Conservation (phyloP, 2,113 vertebrate species). For the Melanotaenia duboulayi region DNA sequence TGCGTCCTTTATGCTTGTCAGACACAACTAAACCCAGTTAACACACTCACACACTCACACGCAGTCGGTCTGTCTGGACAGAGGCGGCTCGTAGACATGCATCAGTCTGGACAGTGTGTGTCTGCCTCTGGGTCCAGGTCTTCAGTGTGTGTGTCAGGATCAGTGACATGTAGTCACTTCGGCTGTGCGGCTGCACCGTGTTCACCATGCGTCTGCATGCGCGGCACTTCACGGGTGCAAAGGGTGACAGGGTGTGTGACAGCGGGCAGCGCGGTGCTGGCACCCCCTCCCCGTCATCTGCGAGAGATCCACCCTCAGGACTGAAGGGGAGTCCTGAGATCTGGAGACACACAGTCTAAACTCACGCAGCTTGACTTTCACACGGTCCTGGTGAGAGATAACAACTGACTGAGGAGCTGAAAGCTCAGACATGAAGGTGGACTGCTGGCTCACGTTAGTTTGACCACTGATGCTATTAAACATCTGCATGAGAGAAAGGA, state of each 20-base stretch:
- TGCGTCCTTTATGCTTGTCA: conserved; percentile 7
- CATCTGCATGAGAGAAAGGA: too few species aligned
- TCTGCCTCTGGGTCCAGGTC: conserved; percentile 55
- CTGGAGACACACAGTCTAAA: neutral
- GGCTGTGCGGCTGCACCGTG: conserved; percentile 24
- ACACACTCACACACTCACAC: neutral
- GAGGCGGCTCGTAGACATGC: conserved; percentile 25
- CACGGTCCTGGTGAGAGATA: neutral
- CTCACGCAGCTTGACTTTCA: neutral
- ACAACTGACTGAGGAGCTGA: neutral
- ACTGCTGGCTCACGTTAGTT: too few species aligned
- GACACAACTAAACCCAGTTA: conserved; percentile 42
- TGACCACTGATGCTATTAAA: too few species aligned
- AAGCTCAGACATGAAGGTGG: too few species aligned
- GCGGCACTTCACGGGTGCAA: conserved; percentile 40
- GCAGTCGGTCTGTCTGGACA: neutral
- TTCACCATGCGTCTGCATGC: conserved; percentile 20
- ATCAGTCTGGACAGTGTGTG: conserved; percentile 46
- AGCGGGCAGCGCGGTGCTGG: neutral
- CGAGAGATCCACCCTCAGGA: conserved; percentile 34
- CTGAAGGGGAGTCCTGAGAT: conserved; percentile 16
- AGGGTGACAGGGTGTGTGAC: conserved; percentile 38
- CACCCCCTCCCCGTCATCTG: conserved; percentile 18
- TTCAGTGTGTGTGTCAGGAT: conserved; percentile 56
- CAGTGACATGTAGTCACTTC: conserved; percentile 65